These are phyloP conservation scores for Menura novaehollandiae DNA, from an alignment of 2,113 vertebrate genomes.

Conservation along the genomic window DNA sequence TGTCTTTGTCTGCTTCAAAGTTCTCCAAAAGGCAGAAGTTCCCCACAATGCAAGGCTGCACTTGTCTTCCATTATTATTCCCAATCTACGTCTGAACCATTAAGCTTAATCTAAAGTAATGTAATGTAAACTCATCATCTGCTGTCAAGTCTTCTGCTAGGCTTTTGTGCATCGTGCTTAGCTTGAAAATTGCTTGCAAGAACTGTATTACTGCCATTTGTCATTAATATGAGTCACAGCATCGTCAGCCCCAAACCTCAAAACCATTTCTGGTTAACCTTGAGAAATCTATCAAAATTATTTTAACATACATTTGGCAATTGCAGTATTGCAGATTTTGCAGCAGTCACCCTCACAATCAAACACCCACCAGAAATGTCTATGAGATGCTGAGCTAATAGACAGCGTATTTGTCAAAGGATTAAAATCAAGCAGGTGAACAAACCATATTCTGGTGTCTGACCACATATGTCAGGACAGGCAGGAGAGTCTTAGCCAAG, in stretches of 20 bases:
- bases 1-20: not conserved
- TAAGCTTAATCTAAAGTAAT: not conserved
- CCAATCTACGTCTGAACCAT: not conserved
- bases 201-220: slow-evolving; percentile 9
- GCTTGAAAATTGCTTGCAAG: slow-evolving; percentile 39
- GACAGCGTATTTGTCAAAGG: not conserved
- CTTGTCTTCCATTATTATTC: not conserved
- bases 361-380: not conserved
- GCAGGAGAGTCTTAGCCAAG: not conserved
- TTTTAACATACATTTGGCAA: slow-evolving; percentile 13
- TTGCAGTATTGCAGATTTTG: not conserved
- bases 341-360: not conserved
- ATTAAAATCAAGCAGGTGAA: not conserved
- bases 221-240: slow-evolving; percentile 33
- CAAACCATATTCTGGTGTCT: not conserved
- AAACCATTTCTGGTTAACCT: slow-evolving; percentile 27
- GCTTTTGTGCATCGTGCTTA: not conserved
- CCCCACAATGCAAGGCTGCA: not conserved
- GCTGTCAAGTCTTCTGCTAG: not conserved
- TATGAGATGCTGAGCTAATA: not conserved
- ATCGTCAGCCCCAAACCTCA: slow-evolving; percentile 36
- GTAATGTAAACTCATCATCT: not conserved
- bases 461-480: not conserved
- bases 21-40: not conserved
- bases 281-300: slow-evolving; percentile 60